These are phyloP conservation scores for Xiphorhynchus elegans DNA, from an alignment of 2,113 vertebrate species.

Conservation along the genomic window DNA sequence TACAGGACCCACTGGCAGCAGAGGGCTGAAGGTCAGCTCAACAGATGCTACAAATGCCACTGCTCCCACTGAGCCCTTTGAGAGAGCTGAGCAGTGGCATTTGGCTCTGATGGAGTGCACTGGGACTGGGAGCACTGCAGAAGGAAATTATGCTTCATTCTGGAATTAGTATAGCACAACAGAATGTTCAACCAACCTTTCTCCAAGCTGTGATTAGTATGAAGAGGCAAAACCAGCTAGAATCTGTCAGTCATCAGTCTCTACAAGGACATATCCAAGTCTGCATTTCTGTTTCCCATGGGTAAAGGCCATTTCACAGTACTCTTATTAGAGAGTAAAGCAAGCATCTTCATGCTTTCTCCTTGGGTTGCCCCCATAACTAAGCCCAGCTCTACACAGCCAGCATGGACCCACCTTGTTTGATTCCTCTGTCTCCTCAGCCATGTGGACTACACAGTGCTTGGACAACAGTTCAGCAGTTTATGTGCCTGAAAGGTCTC, in stretches of 20 bases:
- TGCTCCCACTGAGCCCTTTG: not conserved
- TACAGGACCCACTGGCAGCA: not conserved
- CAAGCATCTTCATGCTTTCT: not conserved
- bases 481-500: not conserved
- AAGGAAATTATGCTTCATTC: not conserved
- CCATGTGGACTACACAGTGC: rapidly evolving
- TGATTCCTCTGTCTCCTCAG: not conserved
- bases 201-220: not conserved
- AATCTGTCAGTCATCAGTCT: not conserved
- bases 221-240: not conserved
- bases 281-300: not conserved
- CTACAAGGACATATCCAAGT: not conserved
- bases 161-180: not conserved
- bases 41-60: not conserved
- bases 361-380: not conserved
- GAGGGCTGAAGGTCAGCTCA: not conserved
- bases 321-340: not conserved
- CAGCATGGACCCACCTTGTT: rapidly evolving
- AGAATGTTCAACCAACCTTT: not conserved
- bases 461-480: rapidly evolving
- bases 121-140: not conserved
- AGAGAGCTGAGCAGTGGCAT: not conserved
- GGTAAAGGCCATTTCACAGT: not conserved
- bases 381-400: not conserved
- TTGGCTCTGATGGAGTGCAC: not conserved